Evolutionary conservation across 2,797 vertebrate genomes (phyloP).

Genomic region (Sebastes taczanowskii): DNA sequence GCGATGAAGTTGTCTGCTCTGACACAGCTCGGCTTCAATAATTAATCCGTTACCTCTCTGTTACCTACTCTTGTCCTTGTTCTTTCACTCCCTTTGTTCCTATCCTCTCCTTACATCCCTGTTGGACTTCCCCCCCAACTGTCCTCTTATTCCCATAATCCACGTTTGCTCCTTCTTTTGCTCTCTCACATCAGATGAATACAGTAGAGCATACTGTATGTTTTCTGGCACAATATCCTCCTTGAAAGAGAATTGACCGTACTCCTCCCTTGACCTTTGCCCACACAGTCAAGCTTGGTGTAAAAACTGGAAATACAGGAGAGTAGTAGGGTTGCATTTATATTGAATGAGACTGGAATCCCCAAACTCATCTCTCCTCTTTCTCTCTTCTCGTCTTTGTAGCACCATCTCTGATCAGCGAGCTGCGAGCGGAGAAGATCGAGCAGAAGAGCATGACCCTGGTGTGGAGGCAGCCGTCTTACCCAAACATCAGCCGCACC

Average conservation of each 20-base stretch:
- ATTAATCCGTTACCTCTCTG: constrained; percentile 39
- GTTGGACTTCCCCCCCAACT: background rate
- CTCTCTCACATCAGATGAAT: background rate
- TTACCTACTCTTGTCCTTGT: background rate
- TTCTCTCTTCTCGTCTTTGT: constrained; percentile 13
- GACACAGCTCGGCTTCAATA: constrained; percentile 33
- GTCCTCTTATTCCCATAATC: background rate
- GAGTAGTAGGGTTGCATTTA: constrained; percentile 1
- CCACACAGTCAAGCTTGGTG: background rate
- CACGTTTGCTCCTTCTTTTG: background rate
- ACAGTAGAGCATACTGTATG: background rate
- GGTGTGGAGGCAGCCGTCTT: constrained; percentile 87
- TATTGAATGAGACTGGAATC: constrained; percentile 8
- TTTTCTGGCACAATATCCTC: background rate
- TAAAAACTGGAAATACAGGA: background rate
- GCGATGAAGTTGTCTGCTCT: constrained; percentile 26
- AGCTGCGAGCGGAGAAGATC: constrained; percentile 87
- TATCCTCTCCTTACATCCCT: background rate
- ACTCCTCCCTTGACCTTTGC: constrained; percentile 1
- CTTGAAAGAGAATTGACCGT: background rate
- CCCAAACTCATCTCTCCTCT: constrained; percentile 4
- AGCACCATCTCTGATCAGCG: constrained; percentile 86
- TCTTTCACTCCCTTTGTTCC: constrained; percentile 12
- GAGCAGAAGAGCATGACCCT: constrained; percentile 91
- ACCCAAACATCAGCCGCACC: constrained; percentile 84